phyloP scores from a whole-genome alignment of 2,113 vertebrate genomes.

The Carassius gibelio region DNA sequence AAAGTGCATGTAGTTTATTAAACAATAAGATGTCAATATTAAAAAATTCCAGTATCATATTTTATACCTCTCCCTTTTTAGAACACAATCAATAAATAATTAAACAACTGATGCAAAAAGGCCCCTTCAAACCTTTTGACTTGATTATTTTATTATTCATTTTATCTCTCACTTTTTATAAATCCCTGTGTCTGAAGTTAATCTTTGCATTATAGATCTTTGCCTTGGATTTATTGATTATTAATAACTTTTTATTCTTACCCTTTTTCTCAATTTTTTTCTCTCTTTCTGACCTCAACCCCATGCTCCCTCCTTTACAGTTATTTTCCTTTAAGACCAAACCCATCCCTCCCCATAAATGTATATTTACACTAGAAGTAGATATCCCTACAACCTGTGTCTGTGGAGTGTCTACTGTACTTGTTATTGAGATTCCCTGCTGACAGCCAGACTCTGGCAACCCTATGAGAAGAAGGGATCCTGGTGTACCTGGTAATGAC shows the following conservation, averaged over 20 bases:
- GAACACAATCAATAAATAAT: too few species aligned
- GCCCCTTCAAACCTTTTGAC: not conserved
- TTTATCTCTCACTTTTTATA: not conserved
- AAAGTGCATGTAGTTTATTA: too few species aligned
- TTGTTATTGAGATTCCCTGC: constrained; percentile 19
- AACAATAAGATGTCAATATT: not conserved
- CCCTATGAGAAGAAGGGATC: not conserved
- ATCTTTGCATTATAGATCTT: constrained; percentile 34
- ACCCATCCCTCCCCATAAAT: not conserved
- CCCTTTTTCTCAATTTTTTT: not conserved
- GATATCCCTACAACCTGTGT: not conserved
- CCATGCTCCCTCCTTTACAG: not conserved
- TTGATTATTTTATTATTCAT: not conserved
- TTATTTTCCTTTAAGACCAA: not conserved
- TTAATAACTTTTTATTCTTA: not conserved
- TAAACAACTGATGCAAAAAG: not conserved
- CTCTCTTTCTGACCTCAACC: not conserved
- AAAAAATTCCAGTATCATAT: not conserved
- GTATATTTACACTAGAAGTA: not conserved
- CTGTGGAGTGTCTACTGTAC: not conserved
- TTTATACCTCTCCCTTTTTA: not conserved
- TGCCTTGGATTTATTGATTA: constrained; percentile 23
- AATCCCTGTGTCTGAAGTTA: not conserved
- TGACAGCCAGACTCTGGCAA: not conserved
- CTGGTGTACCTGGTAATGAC: constrained; percentile 3